Conservation (phyloP, 2,888 invertebrate species). For the Chalcis sispes region DNA sequence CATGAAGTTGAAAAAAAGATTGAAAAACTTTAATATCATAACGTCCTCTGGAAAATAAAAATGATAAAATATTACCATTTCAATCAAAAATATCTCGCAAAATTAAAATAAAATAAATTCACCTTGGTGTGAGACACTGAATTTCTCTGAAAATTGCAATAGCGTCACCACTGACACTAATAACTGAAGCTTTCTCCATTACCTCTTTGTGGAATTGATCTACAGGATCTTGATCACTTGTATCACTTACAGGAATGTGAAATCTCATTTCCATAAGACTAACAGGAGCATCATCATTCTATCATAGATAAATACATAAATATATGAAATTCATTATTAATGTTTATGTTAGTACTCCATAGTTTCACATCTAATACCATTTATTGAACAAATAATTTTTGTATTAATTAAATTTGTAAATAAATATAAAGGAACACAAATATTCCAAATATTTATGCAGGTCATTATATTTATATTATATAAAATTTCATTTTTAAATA, state of each 20-base stretch:
- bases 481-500: constrained; percentile 14
- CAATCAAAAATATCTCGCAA: constrained; percentile 40
- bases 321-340: constrained; percentile 14
- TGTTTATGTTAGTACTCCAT: not conserved
- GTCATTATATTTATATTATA: too few relatives aligned
- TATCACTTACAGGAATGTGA: constrained; percentile 95
- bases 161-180: constrained; percentile 98
- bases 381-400: too few relatives aligned
- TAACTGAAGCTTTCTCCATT: constrained; percentile 97
- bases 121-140: constrained; percentile 98
- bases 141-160: constrained; percentile 97
- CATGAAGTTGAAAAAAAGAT: constrained; percentile 93
- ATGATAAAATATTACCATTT: constrained; percentile 66
- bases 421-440: too few relatives aligned
- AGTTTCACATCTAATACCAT: too few relatives aligned
- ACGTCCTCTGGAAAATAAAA: constrained; percentile 86
- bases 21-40: constrained; percentile 97
- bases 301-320: constrained; percentile 71
- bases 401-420: too few relatives aligned
- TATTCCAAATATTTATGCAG: too few relatives aligned
- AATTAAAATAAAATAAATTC: constrained; percentile 57
- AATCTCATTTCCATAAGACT: constrained; percentile 98
- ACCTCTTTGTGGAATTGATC: constrained; percentile 98
- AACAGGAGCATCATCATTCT: constrained; percentile 98
- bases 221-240: constrained; percentile 93